Percentiles rank a stretch among this genome's conserved stretches.
phyloP scores from a whole-genome alignment of 2,113 vertebrate genomes.

The Platichthys stellatus region DNA sequence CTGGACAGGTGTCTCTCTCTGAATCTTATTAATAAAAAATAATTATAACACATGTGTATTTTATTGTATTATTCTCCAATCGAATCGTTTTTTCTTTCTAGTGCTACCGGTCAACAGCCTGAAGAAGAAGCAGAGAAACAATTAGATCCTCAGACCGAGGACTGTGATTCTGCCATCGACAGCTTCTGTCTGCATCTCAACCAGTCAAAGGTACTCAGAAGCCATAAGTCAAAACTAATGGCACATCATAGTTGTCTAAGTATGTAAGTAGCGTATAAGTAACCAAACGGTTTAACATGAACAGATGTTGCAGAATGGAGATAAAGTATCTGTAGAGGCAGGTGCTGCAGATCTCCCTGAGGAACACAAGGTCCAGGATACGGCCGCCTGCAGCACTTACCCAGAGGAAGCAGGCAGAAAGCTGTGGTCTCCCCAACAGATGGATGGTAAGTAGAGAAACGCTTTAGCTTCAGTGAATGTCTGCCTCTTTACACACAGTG shows the following conservation, averaged over 20 bases:
- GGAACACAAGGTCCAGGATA: constrained; percentile 41
- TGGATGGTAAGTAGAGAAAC: constrained; percentile 37
- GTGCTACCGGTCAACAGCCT: constrained; percentile 34
- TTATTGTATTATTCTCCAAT: constrained; percentile 6
- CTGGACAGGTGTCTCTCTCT: constrained; percentile 61
- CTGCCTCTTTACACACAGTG: background rate
- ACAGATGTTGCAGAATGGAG: constrained; percentile 37
- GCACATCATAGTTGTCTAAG: background rate
- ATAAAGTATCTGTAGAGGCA: constrained; percentile 19
- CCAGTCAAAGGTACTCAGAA: constrained; percentile 36
- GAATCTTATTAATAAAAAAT: background rate
- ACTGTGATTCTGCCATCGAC: constrained; percentile 22
- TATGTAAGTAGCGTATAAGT: background rate
- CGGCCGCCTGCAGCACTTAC: background rate
- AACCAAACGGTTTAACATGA: background rate
- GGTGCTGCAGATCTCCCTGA: constrained; percentile 31
- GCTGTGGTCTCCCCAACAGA: constrained; percentile 16
- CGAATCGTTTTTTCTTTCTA: constrained; percentile 16
- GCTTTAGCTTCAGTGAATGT: background rate
- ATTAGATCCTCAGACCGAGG: constrained; percentile 14
- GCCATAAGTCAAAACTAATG: background rate
- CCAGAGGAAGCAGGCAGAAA: constrained; percentile 11
- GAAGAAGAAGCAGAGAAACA: constrained; percentile 38
- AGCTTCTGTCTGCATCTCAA: constrained; percentile 46
- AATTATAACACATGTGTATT: background rate